Evolutionary conservation across 2,888 invertebrate species (phyloP), one percentile per base, ranked within the genome.

Genomic region (Aphidoletes aphidimyza): DNA sequence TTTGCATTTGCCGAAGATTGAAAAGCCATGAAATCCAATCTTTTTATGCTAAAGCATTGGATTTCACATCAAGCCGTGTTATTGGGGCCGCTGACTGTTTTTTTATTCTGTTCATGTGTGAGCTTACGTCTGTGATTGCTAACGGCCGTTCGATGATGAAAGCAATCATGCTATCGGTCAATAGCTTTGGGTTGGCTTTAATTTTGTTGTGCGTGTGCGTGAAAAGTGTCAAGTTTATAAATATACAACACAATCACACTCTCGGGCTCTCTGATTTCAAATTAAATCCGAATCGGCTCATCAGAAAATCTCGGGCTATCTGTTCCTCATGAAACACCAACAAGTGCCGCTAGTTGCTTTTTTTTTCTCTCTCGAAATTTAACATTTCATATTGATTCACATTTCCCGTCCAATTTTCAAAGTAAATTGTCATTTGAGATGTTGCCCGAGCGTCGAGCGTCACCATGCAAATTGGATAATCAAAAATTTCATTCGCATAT

Each of bases 161-260:
- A 69, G 17, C 69, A 69, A 69, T 69, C 30, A 69, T 69, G 69
- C 69, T 69, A 69, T 69, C 69, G 69, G 69, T 34, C 69, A 69
- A 54, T 54, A 54, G 54, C 54, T 54, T n/a, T n/a, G n/a, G n/a
- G n/a, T n/a, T n/a, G n/a, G n/a, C n/a, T n/a, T n/a, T n/a, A n/a
- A n/a, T n/a, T n/a, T n/a, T n/a, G n/a, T n/a, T n/a, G n/a, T n/a
- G n/a, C n/a, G n/a, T 54, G 69, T 69, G 69, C 11, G 69, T 69
- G 69, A 69, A 69, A 69, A 69, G 69, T 69, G 69, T 69, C 69
- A 30, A 69, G 69, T 69, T 69, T 69, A 69, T 69, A 69, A 69
- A 69, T 69, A 69, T 69, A 69, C 69, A 30, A 26, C 6, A 69
- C 26, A 30, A 26, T 69, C 54, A 11, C 17, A 19, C 47, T 47